A percentile compares a stretch with the other conserved stretches of the same genome.
phyloP scores from a whole-genome alignment of 2,888 invertebrate species.

The Andrena dorsata region DNA sequence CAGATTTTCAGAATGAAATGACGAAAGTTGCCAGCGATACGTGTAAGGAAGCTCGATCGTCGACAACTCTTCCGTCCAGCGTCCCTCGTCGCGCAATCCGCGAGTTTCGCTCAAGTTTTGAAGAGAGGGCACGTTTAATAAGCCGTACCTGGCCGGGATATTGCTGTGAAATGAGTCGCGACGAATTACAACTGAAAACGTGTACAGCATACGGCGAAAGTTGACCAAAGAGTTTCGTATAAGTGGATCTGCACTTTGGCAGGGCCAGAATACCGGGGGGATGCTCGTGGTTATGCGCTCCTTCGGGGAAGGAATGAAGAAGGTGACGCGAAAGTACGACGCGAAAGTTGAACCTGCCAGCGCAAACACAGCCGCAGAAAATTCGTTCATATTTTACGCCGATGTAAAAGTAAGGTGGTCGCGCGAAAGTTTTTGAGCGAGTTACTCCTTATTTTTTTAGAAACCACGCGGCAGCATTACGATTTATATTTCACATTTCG shows the following conservation, averaged over 20 bases:
- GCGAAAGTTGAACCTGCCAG: conserved; percentile 1
- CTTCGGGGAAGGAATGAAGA: not conserved
- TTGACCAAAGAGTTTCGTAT: conserved; percentile 35
- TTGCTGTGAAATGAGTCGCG: conserved; percentile 1
- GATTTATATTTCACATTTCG: no score
- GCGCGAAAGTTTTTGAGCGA: not conserved
- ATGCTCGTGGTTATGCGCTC: not conserved
- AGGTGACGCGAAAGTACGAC: conserved; percentile 13
- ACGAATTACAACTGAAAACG: conserved; percentile 50
- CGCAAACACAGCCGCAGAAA: conserved; percentile 4
- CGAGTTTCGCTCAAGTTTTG: conserved; percentile 19
- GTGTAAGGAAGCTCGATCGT: conserved; percentile 1
- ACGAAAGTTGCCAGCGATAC: conserved; percentile 27
- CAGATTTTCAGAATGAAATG: not conserved
- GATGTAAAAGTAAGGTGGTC: conserved; percentile 2
- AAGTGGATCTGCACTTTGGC: conserved; percentile 36
- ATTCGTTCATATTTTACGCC: conserved; percentile 23
- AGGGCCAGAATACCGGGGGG: conserved; percentile 5
- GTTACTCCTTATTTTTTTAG: not conserved
- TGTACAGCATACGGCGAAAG: conserved; percentile 12
- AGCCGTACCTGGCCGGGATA: conserved; percentile 25
- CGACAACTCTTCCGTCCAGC: not conserved
- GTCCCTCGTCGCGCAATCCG: not conserved
- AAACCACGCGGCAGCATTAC: not conserved
- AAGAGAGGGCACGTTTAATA: conserved; percentile 37